Base-by-base conservation (phyloP, 2,888 invertebrate species). In the Ashinkailepas kermadecensis region DNA sequence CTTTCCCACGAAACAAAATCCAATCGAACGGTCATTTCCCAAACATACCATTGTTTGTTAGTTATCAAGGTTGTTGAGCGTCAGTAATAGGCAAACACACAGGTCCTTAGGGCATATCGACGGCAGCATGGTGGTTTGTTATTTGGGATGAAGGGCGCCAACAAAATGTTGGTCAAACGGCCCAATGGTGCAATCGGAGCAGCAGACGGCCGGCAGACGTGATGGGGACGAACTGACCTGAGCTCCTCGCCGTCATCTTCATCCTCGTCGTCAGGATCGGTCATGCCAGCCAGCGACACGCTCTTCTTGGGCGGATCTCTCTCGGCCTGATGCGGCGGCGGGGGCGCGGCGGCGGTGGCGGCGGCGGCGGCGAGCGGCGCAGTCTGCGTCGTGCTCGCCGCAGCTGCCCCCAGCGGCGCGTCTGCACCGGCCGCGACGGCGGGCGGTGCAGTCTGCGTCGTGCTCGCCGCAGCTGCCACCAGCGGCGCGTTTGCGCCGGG, bases 281-380 rank as follows among this genome's bases (percentile, higher is more conserved):
- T 70, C 70, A 70, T 70, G 18, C 70, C 70, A 12, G 70, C 39
- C 70, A 70, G 70, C 54, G 70, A 70, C 6, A 70, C 39, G 70
- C 70, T 54, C 70, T 54, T 39, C 70, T 15, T 70, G 15, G 70
- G 25, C 70, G 67, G 67, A 23, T 67, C 18, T 25, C 25, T 59
- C 1, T 15, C 59, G 59, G 59, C 4, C 59, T n/a, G n/a, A n/a
- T n/a, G 39, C 39, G 39, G 39, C 4, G 39, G 39, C 39, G 39
- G 39, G 39, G 23, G 67, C 67, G 23, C 23, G 23, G 10, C 11
- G 67, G 67, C 23, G 67, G n/a, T 11, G 67, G 23, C 23, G 23
- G 67, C 2, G 54, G 39, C 70, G 23, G 67, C 25, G 67, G 25
- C 23, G n/a, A 25, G 67, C 67, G 67, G 67, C 67, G 67, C 67